These are phyloP conservation scores for Lasiurus cinereus DNA, from an alignment of 2,113 vertebrate genomes.

Conservation along the genomic window DNA sequence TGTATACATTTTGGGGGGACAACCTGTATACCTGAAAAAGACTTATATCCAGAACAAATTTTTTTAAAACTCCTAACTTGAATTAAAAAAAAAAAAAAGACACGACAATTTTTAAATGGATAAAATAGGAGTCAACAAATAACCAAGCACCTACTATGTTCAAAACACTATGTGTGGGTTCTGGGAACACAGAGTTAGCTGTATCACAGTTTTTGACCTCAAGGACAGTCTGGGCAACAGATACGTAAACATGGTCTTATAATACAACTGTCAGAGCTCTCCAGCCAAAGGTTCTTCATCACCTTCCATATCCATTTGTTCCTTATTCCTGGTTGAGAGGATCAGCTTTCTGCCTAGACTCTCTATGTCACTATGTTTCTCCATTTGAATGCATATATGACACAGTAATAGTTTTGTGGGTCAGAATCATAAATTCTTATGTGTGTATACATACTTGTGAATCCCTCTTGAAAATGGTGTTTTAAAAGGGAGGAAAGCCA, in stretches of 20 bases:
- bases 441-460: conserved; percentile 13
- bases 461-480: conserved; percentile 47
- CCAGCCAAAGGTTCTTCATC: not conserved
- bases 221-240: not conserved
- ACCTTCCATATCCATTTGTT: not conserved
- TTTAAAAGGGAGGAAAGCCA: not conserved
- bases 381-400: not conserved
- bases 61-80: not conserved
- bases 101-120: conserved; percentile 1
- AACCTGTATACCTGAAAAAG: not conserved
- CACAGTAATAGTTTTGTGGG: not conserved
- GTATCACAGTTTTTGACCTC: not conserved
- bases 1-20: too few species aligned
- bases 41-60: not conserved
- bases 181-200: not conserved
- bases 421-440: not conserved
- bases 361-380: not conserved
- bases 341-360: conserved; percentile 22
- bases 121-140: not conserved
- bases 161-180: not conserved
- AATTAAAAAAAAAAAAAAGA: conserved; percentile 39
- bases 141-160: not conserved
- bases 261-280: not conserved
- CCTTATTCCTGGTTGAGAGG: not conserved
- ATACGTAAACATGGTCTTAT: not conserved